These are phyloP conservation scores for Holocentrus rufus DNA, from an alignment of 2,797 vertebrate species.

Conservation along the genomic window DNA sequence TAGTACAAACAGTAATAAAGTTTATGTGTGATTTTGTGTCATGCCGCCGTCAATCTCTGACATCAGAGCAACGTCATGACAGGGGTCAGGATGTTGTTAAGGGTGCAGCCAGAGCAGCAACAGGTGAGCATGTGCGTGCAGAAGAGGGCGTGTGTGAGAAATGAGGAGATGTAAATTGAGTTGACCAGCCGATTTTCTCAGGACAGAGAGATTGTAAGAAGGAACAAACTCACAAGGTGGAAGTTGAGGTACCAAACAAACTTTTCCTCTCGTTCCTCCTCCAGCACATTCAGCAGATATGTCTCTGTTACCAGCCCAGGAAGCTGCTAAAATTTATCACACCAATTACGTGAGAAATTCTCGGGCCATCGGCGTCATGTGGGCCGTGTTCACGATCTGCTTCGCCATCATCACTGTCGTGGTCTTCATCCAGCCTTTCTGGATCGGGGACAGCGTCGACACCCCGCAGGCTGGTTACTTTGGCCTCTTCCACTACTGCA, in stretches of 20 bases:
- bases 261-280: too few relatives aligned
- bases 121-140: background rate
- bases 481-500: constrained; percentile 96
- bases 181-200: too few relatives aligned
- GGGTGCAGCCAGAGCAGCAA: constrained; percentile 33
- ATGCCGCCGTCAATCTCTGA: constrained; percentile 22
- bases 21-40: background rate
- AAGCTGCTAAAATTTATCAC: constrained; percentile 97
- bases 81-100: constrained; percentile 61
- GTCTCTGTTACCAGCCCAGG: constrained; percentile 92
- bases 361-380: constrained; percentile 93
- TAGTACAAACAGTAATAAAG: too few relatives aligned
- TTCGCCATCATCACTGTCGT: constrained; percentile 92
- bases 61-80: constrained; percentile 27
- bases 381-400: constrained; percentile 95
- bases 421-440: constrained; percentile 96
- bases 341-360: constrained; percentile 97
- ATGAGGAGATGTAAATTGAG: too few relatives aligned
- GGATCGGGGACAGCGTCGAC: constrained; percentile 96
- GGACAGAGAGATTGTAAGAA: too few relatives aligned
- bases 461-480: constrained; percentile 97
- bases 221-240: too few relatives aligned
- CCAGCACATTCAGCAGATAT: constrained; percentile 54
- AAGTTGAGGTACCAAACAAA: too few relatives aligned
- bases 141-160: too few relatives aligned